Evolutionary conservation across 2,888 invertebrate genomes (phyloP), one percentile per base, ranked within the genome.

Genomic region (Dugesia japonica): DNA sequence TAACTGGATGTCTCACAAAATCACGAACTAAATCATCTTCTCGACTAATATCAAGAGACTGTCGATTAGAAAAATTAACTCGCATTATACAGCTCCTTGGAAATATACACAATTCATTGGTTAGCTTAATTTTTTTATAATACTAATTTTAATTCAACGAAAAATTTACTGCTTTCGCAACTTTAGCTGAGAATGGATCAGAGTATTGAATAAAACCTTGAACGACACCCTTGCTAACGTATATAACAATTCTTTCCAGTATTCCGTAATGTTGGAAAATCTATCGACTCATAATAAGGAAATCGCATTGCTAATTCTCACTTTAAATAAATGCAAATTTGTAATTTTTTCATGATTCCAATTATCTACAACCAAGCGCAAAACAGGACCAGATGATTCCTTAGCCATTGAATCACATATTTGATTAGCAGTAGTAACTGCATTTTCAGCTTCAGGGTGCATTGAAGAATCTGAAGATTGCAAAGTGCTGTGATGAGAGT

Each of bases 261-360:
- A 56, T 56, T 20, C 56, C 56, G 23, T 56, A 56, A 23, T 56
- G 56, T 56, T 56, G 56, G 17, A 56, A 56, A 9, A 56, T 56
- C 56, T 56, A 23, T 56, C 7, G 7, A n/a, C 4, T 23, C 4
- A 13, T 56, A 23, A 20, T n/a, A 13, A 56, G 23, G 56, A 13
- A 31, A n/a, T n/a, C n/a, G n/a, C n/a, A n/a, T n/a, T n/a, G n/a
- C n/a, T n/a, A n/a, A n/a, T n/a, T n/a, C n/a, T n/a, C n/a, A 56
- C 56, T 56, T 56, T 56, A 56, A 20, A 56, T 56, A 56, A 56
- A 56, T 56, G 56, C 17, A 56, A 56, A 56, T 56, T 56, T 56
- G 56, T 20, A 20, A 56, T 56, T 56, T 56, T 56, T 13, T 56
- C 56, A 56, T 56, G 56, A n/a, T 56, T 56, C 56, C 56, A 56